Conservation (phyloP, 1,140 invertebrate genomes). For the Cotesia vestalis region DNA sequence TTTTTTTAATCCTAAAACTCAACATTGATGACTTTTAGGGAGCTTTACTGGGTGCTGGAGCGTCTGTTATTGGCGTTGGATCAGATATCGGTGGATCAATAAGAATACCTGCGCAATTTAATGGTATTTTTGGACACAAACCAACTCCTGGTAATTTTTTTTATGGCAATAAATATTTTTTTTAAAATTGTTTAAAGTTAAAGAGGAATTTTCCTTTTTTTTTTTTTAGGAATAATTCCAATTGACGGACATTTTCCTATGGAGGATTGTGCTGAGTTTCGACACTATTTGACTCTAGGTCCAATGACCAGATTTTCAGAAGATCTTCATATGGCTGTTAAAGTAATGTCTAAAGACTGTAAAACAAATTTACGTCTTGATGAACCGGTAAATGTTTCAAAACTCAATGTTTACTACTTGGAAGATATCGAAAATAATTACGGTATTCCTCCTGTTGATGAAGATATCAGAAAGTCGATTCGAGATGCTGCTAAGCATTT, state of each 20-base stretch:
- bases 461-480: conserved; percentile 65
- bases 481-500: conserved; percentile 63
- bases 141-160: conserved; percentile 72
- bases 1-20: not conserved
- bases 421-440: conserved; percentile 68
- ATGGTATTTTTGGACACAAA: conserved; percentile 89
- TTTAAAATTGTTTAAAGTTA: too few species aligned
- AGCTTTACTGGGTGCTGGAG: conserved; percentile 75
- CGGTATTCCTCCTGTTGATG: conserved; percentile 62
- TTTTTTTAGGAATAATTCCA: conserved; percentile 64
- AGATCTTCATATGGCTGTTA: conserved; percentile 76
- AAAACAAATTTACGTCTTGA: conserved; percentile 63
- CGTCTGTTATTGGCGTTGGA: conserved; percentile 81
- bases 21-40: conserved; percentile 60
- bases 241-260: conserved; percentile 69
- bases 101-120: conserved; percentile 83
- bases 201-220: not conserved
- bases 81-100: conserved; percentile 90
- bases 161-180: not conserved
- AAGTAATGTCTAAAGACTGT: conserved; percentile 66
- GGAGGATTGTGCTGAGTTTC: conserved; percentile 62
- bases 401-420: conserved; percentile 74
- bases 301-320: conserved; percentile 81
- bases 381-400: conserved; percentile 67
- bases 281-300: conserved; percentile 71